A percentile compares a stretch with the other conserved stretches of the same genome.
phyloP scores from a whole-genome alignment of 2,113 vertebrate species.

The Sterrhoptilus dennistouni region DNA sequence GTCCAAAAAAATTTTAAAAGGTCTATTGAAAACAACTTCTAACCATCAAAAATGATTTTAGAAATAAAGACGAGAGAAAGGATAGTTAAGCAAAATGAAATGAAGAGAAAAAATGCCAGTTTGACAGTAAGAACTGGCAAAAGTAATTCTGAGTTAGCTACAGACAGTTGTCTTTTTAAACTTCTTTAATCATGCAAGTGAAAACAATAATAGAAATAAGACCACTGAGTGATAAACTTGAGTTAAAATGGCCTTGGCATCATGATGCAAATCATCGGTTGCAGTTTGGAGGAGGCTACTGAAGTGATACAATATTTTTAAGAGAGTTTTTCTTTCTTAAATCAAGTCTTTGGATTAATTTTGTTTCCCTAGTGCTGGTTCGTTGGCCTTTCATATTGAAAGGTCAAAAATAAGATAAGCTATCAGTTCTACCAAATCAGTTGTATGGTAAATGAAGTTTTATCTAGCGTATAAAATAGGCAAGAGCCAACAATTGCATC shows the following conservation, averaged over 20 bases:
- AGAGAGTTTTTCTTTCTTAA: neutral
- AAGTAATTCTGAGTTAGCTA: neutral
- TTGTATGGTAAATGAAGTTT: neutral
- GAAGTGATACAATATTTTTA: neutral
- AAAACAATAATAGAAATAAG: neutral
- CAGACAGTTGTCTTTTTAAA: neutral
- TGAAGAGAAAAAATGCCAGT: neutral
- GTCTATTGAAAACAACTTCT: neutral
- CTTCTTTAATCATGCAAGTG: neutral
- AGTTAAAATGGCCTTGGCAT: neutral
- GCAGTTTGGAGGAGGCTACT: neutral
- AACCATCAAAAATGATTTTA: neutral
- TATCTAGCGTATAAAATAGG: neutral
- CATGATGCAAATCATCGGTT: neutral
- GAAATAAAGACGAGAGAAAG: neutral
- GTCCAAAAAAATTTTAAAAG: rapidly evolving
- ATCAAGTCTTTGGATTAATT: neutral
- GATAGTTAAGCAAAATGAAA: neutral
- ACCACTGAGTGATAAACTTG: neutral
- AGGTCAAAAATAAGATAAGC: neutral
- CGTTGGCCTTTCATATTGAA: neutral
- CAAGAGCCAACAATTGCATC: neutral
- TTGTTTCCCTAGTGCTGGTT: neutral
- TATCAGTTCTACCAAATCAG: neutral
- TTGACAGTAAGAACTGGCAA: neutral